Evolutionary conservation across 1,140 invertebrate species (phyloP).

Genomic region (Hyphantria cunea): DNA sequence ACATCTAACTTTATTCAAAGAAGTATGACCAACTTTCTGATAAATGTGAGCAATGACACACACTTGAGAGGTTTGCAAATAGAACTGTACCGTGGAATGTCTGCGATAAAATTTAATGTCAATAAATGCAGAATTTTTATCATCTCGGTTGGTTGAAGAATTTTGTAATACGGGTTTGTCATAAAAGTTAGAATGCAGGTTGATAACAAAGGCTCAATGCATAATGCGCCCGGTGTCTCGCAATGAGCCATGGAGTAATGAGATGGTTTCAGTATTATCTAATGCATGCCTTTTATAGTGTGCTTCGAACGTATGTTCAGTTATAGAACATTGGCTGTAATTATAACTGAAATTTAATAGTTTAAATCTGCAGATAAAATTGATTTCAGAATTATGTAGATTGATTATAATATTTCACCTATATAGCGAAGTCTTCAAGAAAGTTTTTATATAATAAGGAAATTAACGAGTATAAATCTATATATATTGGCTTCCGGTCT

Average conservation of each 20-base stretch:
- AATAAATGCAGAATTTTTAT: conserved; percentile 25
- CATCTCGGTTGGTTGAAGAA: conserved; percentile 14
- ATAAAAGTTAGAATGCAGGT: conserved; percentile 38
- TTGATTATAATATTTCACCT: no score
- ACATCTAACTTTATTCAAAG: not conserved
- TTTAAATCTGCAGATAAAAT: no score
- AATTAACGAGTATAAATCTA: no score
- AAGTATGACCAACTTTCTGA: conserved; percentile 5
- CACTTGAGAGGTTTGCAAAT: conserved; percentile 1
- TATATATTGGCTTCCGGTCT: no score
- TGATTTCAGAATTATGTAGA: no score
- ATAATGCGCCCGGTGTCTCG: conserved; percentile 65
- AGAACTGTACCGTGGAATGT: conserved; percentile 6
- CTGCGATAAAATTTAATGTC: conserved; percentile 26
- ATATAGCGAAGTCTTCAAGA: no score
- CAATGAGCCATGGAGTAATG: conserved; percentile 62
- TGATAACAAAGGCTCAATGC: conserved; percentile 50
- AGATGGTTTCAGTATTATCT: conserved; percentile 46
- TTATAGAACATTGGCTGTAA: no score
- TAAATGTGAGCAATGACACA: not conserved
- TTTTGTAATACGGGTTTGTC: conserved; percentile 17
- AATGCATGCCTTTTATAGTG: conserved; percentile 31
- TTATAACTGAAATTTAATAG: no score
- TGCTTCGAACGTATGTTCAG: no score
- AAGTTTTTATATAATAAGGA: no score